These are phyloP conservation scores for Sebastes itinus DNA, from an alignment of 2,797 vertebrate species.

Conservation along the genomic window DNA sequence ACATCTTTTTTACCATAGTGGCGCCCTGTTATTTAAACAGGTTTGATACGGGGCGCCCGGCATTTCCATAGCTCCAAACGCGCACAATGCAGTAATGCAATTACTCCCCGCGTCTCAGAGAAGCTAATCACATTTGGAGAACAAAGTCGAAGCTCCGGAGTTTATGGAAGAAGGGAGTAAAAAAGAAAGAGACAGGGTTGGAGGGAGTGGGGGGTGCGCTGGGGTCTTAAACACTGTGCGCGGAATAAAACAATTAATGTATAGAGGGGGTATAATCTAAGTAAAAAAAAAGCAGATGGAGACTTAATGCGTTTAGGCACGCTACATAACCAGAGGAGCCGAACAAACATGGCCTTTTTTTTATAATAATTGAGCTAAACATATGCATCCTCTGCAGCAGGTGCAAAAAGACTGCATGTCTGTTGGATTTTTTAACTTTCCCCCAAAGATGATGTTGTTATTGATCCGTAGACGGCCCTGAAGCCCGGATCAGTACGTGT, in stretches of 20 bases:
- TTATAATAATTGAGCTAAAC: constrained; percentile 52
- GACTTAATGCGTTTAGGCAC: constrained; percentile 83
- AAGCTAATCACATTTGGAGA: constrained; percentile 86
- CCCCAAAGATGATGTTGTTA: constrained; percentile 22
- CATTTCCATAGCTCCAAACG: constrained; percentile 76
- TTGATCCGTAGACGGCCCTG: constrained; percentile 33
- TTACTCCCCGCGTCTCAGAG: constrained; percentile 79
- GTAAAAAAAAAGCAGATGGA: constrained; percentile 80
- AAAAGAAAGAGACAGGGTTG: constrained; percentile 60
- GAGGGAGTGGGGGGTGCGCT: constrained; percentile 36
- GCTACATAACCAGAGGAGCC: constrained; percentile 73
- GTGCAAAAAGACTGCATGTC: constrained; percentile 52
- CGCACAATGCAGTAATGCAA: constrained; percentile 85
- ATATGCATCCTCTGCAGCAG: constrained; percentile 64
- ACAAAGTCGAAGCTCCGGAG: constrained; percentile 81
- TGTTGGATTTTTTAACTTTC: constrained; percentile 45
- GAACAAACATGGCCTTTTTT: constrained; percentile 56
- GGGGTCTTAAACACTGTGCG: constrained; percentile 72
- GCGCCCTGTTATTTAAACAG: constrained; percentile 78
- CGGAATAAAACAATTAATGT: constrained; percentile 80
- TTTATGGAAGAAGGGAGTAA: constrained; percentile 75
- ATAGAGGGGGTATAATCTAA: constrained; percentile 77
- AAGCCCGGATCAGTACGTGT: background rate
- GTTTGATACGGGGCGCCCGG: constrained; percentile 78
- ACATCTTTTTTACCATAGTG: constrained; percentile 60